Evolutionary conservation across 53 echinoderm and acorn worm genomes (phyloP), one percentile per base, ranked within the genome.

Genomic region (Arbacia lixula): DNA sequence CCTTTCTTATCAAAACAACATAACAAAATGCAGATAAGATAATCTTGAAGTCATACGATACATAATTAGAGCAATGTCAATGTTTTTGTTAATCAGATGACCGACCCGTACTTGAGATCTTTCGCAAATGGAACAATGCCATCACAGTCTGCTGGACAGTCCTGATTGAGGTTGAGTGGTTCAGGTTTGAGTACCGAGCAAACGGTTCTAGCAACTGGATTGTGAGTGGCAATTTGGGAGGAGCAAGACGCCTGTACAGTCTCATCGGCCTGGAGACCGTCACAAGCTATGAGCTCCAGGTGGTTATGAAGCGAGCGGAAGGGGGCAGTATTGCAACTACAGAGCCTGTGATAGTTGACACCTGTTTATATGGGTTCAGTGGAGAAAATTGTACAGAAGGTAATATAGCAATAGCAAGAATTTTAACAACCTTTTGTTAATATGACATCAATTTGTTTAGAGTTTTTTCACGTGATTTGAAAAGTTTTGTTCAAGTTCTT

Each of bases 111-210:
- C 36, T 72, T 2, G 74, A 81, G 19, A 76, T 93, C 30, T 84
- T 95, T 16, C 86, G 91, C 53, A 71, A 87, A 24, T 93, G 93
- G 91, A 91, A 87, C 41, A 71, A 79, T 12, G 90, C 95, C 4
- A 87, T 95, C 87, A 93, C 95, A 28, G 35, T 93, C 35, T 77
- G 68, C 26, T 95, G 95, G 95, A 61, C 87, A 8, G 84, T 95
- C 14, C 80, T 78, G 31, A 88, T 95, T 33, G 72, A 89, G 60
- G 93, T 89, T 17, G 88, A 93, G 64, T 91, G 84, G 91, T 93
- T 93, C 66, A 83, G 76, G 30, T 24, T 95, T 36, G 87, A 58
- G 46, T 86, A 95, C 65, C 91, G 93, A 1, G n/a, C 17, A 27
- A 12, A 34, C 6, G 87, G 68, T n/a, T 35, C 22, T n/a, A 17